Evolutionary conservation across 1,140 invertebrate species (phyloP), one percentile per base, ranked within the genome.

Genomic region (Drosophila rufa): DNA sequence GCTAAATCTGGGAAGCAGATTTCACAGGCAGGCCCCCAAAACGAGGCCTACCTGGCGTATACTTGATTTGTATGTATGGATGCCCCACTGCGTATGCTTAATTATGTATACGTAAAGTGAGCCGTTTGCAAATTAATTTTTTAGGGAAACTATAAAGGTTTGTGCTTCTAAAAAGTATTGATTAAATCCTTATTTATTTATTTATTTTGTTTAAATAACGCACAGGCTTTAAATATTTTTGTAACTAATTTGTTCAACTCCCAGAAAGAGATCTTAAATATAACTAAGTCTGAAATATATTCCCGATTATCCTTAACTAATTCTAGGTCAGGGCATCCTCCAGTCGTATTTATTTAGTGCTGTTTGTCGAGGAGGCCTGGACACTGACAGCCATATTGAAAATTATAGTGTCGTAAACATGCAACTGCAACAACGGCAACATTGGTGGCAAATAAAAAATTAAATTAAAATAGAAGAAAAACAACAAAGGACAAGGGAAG

Each of bases 391-490:
- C 50, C 64, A 86, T 86, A 86, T 86, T 86, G 82, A 79, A 87
- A 91, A 86, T 91, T 90, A 90, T 91, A 82, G 75, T 87, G 69
- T 91, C 69, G 86, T 82, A 75, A 91, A 79, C 71, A 85, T 82
- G 76, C 86, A 85, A 90, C 78, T 67, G 73, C 69, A 82, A 65
- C 74, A 76, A 56, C 19, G 71, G 51, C 67, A 76, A 45, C 36
- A 81, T 57, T 38, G 60, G 61, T 47, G 70, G 46, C 64, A 55
- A 68, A 75, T 69, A 60, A 65, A 67, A 75, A 77, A 87, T 75
- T 75, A 86, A 91, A 86, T 82, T 91, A 86, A 91, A 90, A 91
- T 86, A 77, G 73, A 75, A 86, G 14, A 77, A 59, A 61, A 74
- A 84, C 64, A 12, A 14, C 40, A 38, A 33, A 36, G 22, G 7